Conservation (phyloP, 2,113 vertebrate genomes). For the Ictidomys tridecemlineatus region DNA sequence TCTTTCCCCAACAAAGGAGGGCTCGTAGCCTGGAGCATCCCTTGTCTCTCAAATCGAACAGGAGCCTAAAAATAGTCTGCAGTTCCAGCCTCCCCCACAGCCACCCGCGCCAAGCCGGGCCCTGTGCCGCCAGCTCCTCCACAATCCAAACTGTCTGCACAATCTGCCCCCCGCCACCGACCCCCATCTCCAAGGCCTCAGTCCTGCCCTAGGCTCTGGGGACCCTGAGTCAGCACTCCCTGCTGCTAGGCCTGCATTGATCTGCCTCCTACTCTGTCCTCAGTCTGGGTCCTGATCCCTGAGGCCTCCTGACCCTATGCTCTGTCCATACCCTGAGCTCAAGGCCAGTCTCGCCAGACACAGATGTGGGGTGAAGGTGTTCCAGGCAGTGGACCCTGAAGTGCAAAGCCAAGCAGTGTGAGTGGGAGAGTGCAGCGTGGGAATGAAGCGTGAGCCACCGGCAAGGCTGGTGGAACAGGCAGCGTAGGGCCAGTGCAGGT, state of each 20-base stretch:
- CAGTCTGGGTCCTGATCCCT: not conserved
- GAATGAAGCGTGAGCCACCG: not conserved
- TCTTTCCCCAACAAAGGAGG: conserved; percentile 6
- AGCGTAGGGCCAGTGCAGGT: not conserved
- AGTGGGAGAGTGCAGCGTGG: not conserved
- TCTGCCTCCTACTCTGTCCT: not conserved
- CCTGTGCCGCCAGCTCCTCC: conserved; percentile 20
- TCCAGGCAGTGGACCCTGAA: not conserved
- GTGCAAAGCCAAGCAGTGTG: not conserved
- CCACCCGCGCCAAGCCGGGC: conserved; percentile 4
- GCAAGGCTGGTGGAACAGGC: not conserved
- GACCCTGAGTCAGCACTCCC: not conserved
- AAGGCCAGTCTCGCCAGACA: not conserved
- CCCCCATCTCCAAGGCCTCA: not conserved
- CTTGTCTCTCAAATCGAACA: conserved; percentile 66
- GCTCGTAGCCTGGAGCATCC: conserved; percentile 67
- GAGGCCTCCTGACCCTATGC: not conserved
- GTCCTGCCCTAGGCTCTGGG: not conserved
- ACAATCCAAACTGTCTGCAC: conserved; percentile 42
- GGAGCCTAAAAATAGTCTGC: conserved; percentile 78
- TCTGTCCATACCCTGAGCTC: not conserved
- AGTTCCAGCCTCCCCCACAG: conserved; percentile 67
- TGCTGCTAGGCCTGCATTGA: not conserved
- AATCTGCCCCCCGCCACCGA: not conserved
- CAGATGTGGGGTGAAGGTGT: not conserved